These are phyloP conservation scores for Megamerina dolium DNA, from an alignment of 2,888 invertebrate species.

Conservation along the genomic window DNA sequence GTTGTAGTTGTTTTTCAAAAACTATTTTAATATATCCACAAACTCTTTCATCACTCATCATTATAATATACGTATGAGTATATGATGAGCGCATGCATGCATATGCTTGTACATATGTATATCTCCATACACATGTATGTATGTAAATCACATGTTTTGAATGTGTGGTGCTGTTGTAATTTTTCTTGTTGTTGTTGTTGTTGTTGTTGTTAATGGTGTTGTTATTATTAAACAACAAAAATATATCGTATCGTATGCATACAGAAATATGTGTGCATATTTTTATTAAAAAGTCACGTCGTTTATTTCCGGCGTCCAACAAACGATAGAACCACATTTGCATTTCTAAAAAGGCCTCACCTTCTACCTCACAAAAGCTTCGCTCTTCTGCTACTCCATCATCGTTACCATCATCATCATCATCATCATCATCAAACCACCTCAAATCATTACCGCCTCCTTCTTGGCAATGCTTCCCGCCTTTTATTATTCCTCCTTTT, in stretches of 20 bases:
- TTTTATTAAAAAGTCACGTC: slow-evolving; percentile 41
- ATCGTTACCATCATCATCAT: neutral
- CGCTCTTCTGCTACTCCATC: no score
- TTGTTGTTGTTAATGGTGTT: no score
- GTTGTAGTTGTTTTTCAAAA: neutral
- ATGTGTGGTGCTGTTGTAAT: neutral
- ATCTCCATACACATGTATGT: neutral
- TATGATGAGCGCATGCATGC: neutral
- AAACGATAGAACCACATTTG: slow-evolving; percentile 13
- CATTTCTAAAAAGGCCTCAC: slow-evolving; percentile 10
- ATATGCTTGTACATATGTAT: neutral
- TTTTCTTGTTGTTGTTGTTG: no score
- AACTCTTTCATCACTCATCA: no score
- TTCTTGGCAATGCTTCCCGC: neutral
- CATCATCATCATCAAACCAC: neutral
- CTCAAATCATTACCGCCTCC: neutral
- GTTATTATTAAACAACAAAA: no score
- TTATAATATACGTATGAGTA: no score
- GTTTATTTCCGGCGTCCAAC: slow-evolving; percentile 42
- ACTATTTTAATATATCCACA: neutral
- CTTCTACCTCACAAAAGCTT: no score
- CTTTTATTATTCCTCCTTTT: no score
- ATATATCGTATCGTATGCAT: no score
- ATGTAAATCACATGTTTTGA: neutral
- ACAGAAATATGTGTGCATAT: no score